Conservation (phyloP, 2,113 vertebrate genomes). For the Rostratula benghalensis region DNA sequence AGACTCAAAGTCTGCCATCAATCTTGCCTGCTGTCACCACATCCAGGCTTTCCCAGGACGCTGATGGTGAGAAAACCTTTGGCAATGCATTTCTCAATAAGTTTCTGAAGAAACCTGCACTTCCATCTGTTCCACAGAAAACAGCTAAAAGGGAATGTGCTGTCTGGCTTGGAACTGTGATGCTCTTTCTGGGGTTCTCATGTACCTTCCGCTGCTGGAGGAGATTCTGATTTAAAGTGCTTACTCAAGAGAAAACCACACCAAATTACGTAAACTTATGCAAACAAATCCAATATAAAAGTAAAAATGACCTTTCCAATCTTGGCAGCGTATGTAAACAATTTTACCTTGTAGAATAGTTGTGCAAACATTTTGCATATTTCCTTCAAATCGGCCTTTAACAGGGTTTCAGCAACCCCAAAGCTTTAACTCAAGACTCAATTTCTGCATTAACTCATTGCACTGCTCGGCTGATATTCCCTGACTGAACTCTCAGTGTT, state of each 20-base stretch:
- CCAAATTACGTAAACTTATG: background rate
- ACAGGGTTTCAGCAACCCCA: background rate
- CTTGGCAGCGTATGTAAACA: background rate
- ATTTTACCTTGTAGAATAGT: background rate
- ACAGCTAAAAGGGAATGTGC: background rate
- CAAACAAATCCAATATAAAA: background rate
- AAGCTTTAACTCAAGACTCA: background rate
- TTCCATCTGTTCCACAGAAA: background rate
- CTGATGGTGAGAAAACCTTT: background rate
- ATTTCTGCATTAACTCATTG: background rate
- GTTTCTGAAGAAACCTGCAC: background rate
- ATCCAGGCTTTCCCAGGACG: background rate
- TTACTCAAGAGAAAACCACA: background rate
- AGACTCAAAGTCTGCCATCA: background rate
- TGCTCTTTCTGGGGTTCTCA: background rate
- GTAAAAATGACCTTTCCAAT: background rate
- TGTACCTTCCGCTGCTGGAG: background rate
- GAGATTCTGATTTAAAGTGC: background rate
- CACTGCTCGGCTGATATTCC: background rate
- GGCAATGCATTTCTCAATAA: background rate
- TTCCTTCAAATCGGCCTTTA: background rate
- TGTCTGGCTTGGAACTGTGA: background rate
- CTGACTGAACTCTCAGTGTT: fast-evolving
- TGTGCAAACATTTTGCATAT: background rate
- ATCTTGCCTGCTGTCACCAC: fast-evolving